Conservation (phyloP, 2,113 vertebrate genomes). For the Himantopus leucocephalus region DNA sequence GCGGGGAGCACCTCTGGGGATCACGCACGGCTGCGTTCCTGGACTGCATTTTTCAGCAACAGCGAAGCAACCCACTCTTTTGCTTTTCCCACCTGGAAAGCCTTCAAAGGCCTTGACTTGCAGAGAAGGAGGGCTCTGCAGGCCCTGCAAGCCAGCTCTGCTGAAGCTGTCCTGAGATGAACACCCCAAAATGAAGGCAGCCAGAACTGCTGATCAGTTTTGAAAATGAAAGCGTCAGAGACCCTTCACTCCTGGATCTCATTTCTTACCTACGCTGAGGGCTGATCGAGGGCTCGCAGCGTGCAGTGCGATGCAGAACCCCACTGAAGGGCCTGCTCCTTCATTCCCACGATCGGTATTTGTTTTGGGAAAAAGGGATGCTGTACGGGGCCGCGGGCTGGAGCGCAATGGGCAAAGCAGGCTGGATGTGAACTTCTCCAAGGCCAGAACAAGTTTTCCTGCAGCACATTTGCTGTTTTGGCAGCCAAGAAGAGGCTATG, state of each 20-base stretch:
- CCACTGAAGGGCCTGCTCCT: not conserved
- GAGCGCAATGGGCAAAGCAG: not conserved
- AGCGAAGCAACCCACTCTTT: not conserved
- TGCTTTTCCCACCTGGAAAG: not conserved
- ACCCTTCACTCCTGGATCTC: not conserved
- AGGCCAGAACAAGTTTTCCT: not conserved
- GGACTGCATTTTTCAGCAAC: not conserved
- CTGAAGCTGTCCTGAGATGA: not conserved
- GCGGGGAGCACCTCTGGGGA: not conserved
- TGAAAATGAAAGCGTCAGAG: not conserved
- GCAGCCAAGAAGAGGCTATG: no score
- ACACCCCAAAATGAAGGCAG: not conserved
- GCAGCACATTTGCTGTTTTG: not conserved
- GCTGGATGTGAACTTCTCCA: not conserved
- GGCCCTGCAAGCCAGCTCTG: not conserved
- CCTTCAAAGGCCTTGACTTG: not conserved
- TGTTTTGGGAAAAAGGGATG: not conserved
- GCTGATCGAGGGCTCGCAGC: not conserved
- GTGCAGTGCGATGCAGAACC: not conserved
- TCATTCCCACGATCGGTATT: not conserved
- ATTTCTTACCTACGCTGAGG: not conserved
- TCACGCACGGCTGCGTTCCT: rapidly evolving
- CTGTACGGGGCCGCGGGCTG: rapidly evolving
- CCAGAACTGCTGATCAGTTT: not conserved
- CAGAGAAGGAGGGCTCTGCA: not conserved